A percentile compares a stretch with the other conserved stretches of the same genome.
phyloP scores from a whole-genome alignment of 1,140 invertebrate species.

The Drosophila erecta region DNA sequence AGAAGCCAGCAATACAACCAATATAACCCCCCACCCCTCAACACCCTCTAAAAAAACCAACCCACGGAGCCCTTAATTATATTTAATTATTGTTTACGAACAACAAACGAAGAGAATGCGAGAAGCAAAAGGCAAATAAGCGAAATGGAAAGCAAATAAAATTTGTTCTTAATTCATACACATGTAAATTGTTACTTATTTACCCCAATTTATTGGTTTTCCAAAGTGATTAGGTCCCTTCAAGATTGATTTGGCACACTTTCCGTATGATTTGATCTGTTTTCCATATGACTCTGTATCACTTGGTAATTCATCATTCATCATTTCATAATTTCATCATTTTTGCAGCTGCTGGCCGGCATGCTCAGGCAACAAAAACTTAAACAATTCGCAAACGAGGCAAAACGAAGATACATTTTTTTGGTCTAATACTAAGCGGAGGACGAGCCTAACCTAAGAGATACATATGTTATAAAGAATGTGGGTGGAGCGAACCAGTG shows the following conservation, averaged over 20 bases:
- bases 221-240: background rate
- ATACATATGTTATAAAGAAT: conserved; percentile 32
- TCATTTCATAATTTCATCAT: background rate
- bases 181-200: conserved; percentile 36
- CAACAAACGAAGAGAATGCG: conserved; percentile 33
- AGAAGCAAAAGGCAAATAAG: conserved; percentile 35
- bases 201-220: conserved; percentile 3
- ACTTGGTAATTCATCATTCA: too few species aligned
- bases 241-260: background rate
- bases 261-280: background rate
- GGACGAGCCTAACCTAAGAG: conserved; percentile 10
- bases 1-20: conserved; percentile 41
- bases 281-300: background rate
- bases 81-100: conserved; percentile 52
- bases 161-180: conserved; percentile 62
- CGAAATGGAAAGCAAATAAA: conserved; percentile 63
- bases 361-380: conserved; percentile 37
- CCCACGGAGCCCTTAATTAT: conserved; percentile 52
- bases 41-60: background rate
- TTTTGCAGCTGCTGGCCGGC: conserved; percentile 42
- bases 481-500: conserved; percentile 38
- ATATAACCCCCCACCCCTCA: background rate
- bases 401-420: conserved; percentile 39
- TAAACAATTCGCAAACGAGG: conserved; percentile 44
- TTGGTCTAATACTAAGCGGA: conserved; percentile 39